Conservation (phyloP, 2,113 vertebrate genomes). For the Tonatia bakeri region DNA sequence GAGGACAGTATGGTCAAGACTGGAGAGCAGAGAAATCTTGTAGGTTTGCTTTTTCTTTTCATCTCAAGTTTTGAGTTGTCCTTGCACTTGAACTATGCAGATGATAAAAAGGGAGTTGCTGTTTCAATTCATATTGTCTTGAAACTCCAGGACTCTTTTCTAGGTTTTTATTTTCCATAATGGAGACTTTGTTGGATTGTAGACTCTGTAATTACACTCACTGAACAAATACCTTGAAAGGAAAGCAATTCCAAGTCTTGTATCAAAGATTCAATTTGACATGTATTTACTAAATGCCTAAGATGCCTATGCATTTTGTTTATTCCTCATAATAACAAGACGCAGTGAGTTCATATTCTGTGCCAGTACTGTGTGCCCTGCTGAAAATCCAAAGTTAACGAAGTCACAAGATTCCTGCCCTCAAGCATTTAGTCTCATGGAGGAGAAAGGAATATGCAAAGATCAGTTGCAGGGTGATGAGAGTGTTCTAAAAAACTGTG, state of each 20-base stretch:
- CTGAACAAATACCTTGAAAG: slow-evolving; percentile 45
- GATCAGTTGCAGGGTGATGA: not conserved
- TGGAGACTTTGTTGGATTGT: not conserved
- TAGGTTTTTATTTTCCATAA: not conserved
- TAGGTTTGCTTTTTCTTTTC: not conserved
- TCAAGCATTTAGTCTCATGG: not conserved
- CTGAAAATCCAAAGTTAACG: not conserved
- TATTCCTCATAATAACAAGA: not conserved
- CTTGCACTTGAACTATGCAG: not conserved
- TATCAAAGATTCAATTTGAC: slow-evolving; percentile 24
- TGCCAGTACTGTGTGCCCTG: not conserved
- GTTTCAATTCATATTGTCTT: not conserved
- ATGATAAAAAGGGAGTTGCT: not conserved
- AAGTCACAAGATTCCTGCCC: not conserved
- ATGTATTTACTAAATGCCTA: slow-evolving; percentile 16
- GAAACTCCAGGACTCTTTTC: not conserved
- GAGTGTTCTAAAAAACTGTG: not conserved
- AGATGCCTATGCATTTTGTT: slow-evolving; percentile 13
- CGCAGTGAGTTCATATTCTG: not conserved
- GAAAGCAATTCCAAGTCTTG: slow-evolving; percentile 20
- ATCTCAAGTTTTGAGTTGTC: not conserved
- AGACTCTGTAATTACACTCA: slow-evolving; percentile 7
- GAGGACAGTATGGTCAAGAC: not conserved
- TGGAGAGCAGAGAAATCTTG: not conserved
- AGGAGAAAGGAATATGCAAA: not conserved